Base-by-base conservation (phyloP, 1,140 invertebrate species). In the Heliconius congener region DNA sequence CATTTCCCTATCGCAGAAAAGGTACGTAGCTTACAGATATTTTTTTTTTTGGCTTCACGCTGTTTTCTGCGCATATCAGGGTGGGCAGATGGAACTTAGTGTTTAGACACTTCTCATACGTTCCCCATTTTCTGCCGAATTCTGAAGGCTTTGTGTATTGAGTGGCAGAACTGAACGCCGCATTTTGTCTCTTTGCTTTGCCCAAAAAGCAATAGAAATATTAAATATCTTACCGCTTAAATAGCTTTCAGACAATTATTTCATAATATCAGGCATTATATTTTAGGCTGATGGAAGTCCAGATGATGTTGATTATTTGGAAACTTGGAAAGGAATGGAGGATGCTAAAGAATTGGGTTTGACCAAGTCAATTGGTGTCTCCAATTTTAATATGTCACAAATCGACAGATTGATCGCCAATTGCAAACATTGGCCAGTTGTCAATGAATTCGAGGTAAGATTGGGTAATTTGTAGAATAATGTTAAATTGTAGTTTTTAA, bases 381-480 rank as follows among this genome's bases (percentile, higher is more conserved):
- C 98, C 46, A 99, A 99, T 88, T 99, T 99, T 86, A 98, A 98
- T 88, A 96, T 95, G 37, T 92, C 96, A 74, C 98, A 99, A 91
- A 95, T 99, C 30, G 93, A 96, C n/a, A 94, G 96, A 77, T 75
- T 99, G 16, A 80, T 98, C 2, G 93, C 96, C 19, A 95, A 95
- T 73, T 85, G 92, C 4, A 87, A 87, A 80, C 88, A 95, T 0
- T 94, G 92, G 80, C 95, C 95, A 1, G 90, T 89, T 8, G 93
- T 95, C 55, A 94, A 95, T 79, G 91, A 96, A 89, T 85, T 96
- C 70, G 95, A 96, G 90, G 94, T 95, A 77, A 72, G 16, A 39
- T 42, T 75, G 39, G 27, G 8, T 23, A 19, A 18, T 52, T 13
- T 50, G 4, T 18, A 18, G 11, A 50, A 50, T 19, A 57, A 57